Evolutionary conservation across 2,113 vertebrate genomes (phyloP).

Genomic region (Asarcornis scutulata): DNA sequence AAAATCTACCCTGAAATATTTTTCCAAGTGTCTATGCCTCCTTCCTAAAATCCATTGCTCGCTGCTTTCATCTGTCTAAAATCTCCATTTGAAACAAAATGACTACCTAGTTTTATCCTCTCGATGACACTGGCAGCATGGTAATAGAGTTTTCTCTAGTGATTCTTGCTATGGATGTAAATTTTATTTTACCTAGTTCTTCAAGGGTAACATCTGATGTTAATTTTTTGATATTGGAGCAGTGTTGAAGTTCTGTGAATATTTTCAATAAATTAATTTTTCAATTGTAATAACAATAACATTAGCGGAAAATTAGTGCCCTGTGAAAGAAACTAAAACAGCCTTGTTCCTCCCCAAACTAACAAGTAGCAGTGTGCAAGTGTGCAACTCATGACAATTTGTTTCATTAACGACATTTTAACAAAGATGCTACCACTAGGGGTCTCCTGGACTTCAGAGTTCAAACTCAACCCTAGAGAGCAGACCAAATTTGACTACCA

Average conservation of each 20-base stretch:
- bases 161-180: background rate
- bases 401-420: background rate
- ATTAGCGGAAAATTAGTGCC: background rate
- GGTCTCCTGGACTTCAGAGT: background rate
- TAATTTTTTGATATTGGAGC: no score
- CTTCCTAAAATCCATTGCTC: background rate
- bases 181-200: background rate
- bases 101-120: background rate
- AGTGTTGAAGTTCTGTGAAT: rapidly evolving
- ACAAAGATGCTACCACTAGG: background rate
- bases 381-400: rapidly evolving
- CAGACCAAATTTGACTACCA: background rate
- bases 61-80: background rate
- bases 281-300: background rate
- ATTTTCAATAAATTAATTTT: background rate
- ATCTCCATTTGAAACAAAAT: background rate
- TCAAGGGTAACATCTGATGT: rapidly evolving
- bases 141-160: background rate
- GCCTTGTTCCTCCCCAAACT: background rate
- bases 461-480: background rate
- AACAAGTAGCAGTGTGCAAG: rapidly evolving
- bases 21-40: rapidly evolving
- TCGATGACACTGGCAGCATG: rapidly evolving
- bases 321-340: background rate
- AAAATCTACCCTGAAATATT: background rate